Conservation (phyloP, 2,797 vertebrate genomes). For the Arctocebus calabarensis region DNA sequence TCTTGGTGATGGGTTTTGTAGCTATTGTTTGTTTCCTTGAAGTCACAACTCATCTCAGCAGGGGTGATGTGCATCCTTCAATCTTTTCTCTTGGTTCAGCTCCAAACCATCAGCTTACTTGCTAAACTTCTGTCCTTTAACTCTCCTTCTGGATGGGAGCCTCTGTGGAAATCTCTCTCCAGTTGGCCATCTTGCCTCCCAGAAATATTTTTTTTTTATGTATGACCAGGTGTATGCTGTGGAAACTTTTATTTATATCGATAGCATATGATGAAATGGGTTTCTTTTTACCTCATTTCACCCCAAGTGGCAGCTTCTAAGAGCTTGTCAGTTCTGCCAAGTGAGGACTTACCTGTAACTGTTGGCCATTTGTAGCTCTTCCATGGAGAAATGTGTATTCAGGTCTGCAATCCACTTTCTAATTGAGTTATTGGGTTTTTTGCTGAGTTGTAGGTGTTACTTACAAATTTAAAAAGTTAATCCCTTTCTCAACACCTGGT, state of each 20-base stretch:
- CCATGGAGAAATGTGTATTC: not conserved
- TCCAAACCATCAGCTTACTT: too few relatives aligned
- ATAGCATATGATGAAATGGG: not conserved
- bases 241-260: not conserved
- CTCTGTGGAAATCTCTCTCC: too few relatives aligned
- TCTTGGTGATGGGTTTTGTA: too few relatives aligned
- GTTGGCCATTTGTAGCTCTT: not conserved
- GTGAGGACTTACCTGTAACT: not conserved
- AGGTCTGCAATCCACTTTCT: not conserved
- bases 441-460: not conserved
- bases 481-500: not conserved
- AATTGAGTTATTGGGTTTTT: not conserved
- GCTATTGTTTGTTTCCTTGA: too few relatives aligned
- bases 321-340: not conserved
- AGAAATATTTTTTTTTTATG: too few relatives aligned
- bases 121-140: too few relatives aligned
- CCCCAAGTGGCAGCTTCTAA: not conserved
- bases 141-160: too few relatives aligned
- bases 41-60: too few relatives aligned
- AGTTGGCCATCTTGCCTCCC: too few relatives aligned
- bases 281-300: not conserved
- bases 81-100: too few relatives aligned
- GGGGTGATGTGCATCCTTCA: too few relatives aligned
- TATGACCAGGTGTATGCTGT: not conserved
- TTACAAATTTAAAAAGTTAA: not conserved